phyloP scores from a whole-genome alignment of 2,888 invertebrate species.

The Pseudoips prasinana region DNA sequence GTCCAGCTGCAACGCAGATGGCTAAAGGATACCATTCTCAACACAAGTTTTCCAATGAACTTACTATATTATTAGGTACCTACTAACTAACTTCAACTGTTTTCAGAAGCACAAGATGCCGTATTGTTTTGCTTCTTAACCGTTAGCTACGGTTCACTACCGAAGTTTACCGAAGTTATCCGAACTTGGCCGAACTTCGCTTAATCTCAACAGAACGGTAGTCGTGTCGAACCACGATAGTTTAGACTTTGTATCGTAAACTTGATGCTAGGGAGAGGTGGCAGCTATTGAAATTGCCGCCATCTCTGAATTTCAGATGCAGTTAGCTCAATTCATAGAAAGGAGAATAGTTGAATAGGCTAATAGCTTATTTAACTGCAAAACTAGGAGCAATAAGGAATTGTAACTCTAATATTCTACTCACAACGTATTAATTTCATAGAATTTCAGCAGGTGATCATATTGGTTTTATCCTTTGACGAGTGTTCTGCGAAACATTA shows the following conservation, averaged over 20 bases:
- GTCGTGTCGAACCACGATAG: conserved; percentile 43
- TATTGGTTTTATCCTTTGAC: too few species aligned
- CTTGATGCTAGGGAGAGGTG: conserved; percentile 28
- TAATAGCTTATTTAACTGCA: conserved; percentile 6
- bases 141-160: conserved; percentile 30
- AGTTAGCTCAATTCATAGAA: conserved; percentile 28
- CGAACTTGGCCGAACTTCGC: conserved; percentile 43
- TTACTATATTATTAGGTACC: background rate
- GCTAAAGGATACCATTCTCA: background rate
- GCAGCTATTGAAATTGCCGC: conserved; percentile 33
- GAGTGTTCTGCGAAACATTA: too few species aligned
- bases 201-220: conserved; percentile 41
- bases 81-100: conserved; percentile 23
- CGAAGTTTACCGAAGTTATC: conserved; percentile 34
- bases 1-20: too few species aligned
- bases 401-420: background rate
- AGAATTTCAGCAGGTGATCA: too few species aligned
- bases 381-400: background rate
- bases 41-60: too few species aligned
- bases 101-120: conserved; percentile 32
- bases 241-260: conserved; percentile 41
- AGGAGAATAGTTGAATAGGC: conserved; percentile 16
- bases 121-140: conserved; percentile 46
- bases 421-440: too few species aligned
- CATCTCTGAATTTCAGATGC: conserved; percentile 28